Conservation (phyloP, 1,140 invertebrate species). For the Rhizoglyphus robini region DNA sequence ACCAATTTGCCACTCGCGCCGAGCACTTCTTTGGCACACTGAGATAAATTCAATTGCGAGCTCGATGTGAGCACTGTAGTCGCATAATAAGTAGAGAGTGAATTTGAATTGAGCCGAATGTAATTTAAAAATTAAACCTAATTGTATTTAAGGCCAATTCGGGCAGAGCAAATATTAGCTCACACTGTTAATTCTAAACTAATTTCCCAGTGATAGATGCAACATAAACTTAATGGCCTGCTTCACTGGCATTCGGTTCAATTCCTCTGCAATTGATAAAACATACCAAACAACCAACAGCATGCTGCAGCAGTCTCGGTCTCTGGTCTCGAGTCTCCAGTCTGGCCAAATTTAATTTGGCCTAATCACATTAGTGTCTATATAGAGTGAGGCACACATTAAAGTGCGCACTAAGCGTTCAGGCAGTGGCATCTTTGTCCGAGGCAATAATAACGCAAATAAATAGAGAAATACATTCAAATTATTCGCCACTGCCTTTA, state of each 20-base stretch:
- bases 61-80: neutral
- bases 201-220: slow-evolving; percentile 12
- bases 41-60: neutral
- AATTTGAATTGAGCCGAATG: neutral
- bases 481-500: too few species aligned
- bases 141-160: slow-evolving; percentile 3
- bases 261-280: slow-evolving; percentile 1
- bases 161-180: slow-evolving; percentile 5
- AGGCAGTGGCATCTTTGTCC: too few species aligned
- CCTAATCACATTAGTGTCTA: slow-evolving; percentile 7
- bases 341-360: slow-evolving; percentile 10
- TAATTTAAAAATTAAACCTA: slow-evolving; percentile 11
- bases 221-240: slow-evolving; percentile 6
- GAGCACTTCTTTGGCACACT: neutral
- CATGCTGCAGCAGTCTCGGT: too few species aligned
- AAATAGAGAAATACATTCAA: too few species aligned
- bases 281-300: neutral
- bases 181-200: slow-evolving; percentile 14
- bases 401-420: too few species aligned
- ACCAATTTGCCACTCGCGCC: neutral
- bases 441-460: too few species aligned
- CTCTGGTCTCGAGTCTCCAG: too few species aligned
- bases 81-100: neutral
- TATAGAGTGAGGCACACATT: too few species aligned
- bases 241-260: neutral